Evolutionary conservation across 2,888 invertebrate genomes (phyloP).

Genomic region (Eumacrocentrus americanus): DNA sequence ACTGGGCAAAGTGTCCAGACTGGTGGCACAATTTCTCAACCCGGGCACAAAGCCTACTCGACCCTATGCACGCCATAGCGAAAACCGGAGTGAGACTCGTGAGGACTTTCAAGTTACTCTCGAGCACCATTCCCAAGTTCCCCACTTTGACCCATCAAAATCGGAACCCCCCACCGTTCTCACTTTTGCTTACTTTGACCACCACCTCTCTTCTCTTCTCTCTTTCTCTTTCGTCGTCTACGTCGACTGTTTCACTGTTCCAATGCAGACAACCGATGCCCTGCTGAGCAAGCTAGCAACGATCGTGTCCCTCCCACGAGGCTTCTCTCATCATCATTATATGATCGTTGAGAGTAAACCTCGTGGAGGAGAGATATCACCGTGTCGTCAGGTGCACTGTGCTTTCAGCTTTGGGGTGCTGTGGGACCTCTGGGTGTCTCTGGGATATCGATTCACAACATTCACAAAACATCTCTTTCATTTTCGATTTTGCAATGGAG

Average conservation of each 20-base stretch:
- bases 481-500: background rate
- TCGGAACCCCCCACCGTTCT: slow-evolving; percentile 24
- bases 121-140: slow-evolving; percentile 43
- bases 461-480: background rate
- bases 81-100: slow-evolving; percentile 71
- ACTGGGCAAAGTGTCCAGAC: slow-evolving; percentile 69
- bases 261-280: background rate
- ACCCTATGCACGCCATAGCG: slow-evolving; percentile 84
- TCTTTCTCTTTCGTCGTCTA: too few relatives aligned
- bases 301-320: background rate
- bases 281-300: background rate
- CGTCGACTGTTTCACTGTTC: too few relatives aligned
- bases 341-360: background rate
- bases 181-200: background rate
- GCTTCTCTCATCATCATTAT: background rate
- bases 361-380: background rate
- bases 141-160: slow-evolving; percentile 33
- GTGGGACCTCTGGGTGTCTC: too few relatives aligned
- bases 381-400: background rate
- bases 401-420: too few relatives aligned
- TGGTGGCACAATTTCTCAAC: slow-evolving; percentile 79
- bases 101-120: slow-evolving; percentile 53
- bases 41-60: slow-evolving; percentile 82
- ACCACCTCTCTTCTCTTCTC: too few relatives aligned
- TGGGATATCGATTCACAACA: background rate